phyloP scores from a whole-genome alignment of 2,113 vertebrate genomes.

The Larimichthys polyactis region DNA sequence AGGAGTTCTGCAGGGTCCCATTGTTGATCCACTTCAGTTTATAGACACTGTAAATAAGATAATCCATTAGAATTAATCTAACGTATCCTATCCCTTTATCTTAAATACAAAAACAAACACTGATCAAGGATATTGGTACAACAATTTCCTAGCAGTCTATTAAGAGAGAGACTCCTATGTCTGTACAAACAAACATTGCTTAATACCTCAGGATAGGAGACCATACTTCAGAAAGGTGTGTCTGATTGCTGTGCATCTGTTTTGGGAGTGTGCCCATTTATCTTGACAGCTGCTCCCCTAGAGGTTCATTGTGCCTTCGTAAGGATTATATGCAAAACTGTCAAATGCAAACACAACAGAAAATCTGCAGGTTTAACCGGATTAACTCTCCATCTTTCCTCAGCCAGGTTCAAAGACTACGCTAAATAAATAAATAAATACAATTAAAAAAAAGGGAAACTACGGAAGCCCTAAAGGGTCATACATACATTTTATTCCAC shows the following conservation, averaged over 20 bases:
- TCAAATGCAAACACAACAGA: background rate
- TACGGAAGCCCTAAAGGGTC: too few species aligned
- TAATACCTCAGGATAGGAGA: background rate
- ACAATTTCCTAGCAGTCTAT: background rate
- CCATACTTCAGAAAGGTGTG: background rate
- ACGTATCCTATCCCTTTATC: too few species aligned
- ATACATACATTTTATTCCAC: too few species aligned
- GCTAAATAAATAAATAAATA: too few species aligned
- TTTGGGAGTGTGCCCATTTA: constrained; percentile 51
- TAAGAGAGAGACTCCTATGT: background rate
- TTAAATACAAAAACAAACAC: too few species aligned
- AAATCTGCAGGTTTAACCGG: background rate
- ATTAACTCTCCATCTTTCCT: background rate
- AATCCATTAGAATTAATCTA: too few species aligned
- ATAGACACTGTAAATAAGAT: too few species aligned
- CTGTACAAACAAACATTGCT: background rate
- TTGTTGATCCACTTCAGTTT: too few species aligned
- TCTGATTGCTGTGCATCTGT: constrained; percentile 38
- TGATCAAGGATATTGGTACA: too few species aligned
- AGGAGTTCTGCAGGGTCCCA: too few species aligned
- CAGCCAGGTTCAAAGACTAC: background rate
- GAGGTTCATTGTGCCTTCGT: constrained; percentile 1
- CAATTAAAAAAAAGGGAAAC: too few species aligned
- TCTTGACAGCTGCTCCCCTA: constrained; percentile 39
- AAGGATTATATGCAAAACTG: background rate